Conservation (phyloP, 2,113 vertebrate species). For the Neomonachus schauinslandi region DNA sequence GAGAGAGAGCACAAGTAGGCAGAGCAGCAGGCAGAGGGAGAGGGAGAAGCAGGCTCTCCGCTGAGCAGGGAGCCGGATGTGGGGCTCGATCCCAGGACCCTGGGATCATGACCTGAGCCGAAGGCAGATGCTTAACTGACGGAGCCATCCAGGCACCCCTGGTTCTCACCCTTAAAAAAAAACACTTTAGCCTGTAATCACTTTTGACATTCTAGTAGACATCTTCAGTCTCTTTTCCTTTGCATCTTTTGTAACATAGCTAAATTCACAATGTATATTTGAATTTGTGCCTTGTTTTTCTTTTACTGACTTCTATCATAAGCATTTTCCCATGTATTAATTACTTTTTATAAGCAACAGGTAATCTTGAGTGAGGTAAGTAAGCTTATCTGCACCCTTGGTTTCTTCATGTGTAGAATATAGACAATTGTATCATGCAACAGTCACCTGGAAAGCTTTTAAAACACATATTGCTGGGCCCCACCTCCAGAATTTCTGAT, state of each 20-base stretch:
- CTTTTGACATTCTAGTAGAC: background rate
- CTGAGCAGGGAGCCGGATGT: too few species aligned
- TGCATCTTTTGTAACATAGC: background rate
- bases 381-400: background rate
- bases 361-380: background rate
- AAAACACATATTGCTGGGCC: background rate
- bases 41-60: too few species aligned
- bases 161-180: background rate
- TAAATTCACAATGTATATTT: background rate
- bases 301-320: background rate
- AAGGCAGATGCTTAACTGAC: too few species aligned
- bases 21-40: too few species aligned
- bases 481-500: background rate
- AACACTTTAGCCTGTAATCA: background rate
- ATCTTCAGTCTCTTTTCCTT: conserved; percentile 3
- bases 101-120: too few species aligned
- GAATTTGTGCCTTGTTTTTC: background rate
- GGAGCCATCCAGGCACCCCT: too few species aligned
- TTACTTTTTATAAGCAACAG: background rate
- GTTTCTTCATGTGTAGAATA: background rate
- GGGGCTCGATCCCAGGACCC: too few species aligned
- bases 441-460: background rate
- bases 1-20: too few species aligned
- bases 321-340: background rate
- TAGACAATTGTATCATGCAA: background rate